Percentiles rank a stretch among this genome's conserved stretches.
These are phyloP conservation scores for Aethes cnicana DNA, from an alignment of 2,888 invertebrate species.

Conservation along the genomic window DNA sequence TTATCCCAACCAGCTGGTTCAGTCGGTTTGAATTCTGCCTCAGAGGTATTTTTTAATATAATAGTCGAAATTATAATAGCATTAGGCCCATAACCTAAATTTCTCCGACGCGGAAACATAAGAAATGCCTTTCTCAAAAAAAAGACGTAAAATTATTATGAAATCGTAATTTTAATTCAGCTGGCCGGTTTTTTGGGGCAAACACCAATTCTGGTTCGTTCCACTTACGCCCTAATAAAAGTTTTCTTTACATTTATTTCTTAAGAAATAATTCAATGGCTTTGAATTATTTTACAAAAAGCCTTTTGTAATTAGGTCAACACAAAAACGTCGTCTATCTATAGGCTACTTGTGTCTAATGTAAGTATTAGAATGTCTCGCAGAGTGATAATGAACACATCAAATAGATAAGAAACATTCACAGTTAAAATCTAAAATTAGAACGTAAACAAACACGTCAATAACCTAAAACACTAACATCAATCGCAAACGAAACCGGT, in stretches of 20 bases:
- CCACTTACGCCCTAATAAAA: constrained; percentile 14
- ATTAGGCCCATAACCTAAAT: constrained; percentile 15
- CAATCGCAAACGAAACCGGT: constrained; percentile 19
- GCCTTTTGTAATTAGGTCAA: too few species aligned
- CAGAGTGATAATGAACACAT: too few species aligned
- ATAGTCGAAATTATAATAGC: constrained; percentile 10
- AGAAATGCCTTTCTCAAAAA: constrained; percentile 5
- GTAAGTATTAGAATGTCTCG: too few species aligned
- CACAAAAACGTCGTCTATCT: too few species aligned
- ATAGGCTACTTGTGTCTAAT: too few species aligned
- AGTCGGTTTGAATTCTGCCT: constrained; percentile 34
- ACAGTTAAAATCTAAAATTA: constrained; percentile 19
- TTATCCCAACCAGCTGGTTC: too few species aligned
- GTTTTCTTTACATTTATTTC: not conserved
- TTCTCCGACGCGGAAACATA: constrained; percentile 16
- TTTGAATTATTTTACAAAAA: too few species aligned
- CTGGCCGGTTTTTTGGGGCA: constrained; percentile 16
- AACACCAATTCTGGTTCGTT: constrained; percentile 10
- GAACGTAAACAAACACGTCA: constrained; percentile 24
- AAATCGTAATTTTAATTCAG: constrained; percentile 20
- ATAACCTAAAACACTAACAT: constrained; percentile 26
- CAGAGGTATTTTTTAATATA: not conserved
- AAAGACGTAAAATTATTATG: constrained; percentile 19
- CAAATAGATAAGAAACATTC: not conserved
- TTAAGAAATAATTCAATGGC: not conserved